Base-by-base conservation (phyloP, 1,140 invertebrate species). In the Phymorhynchus buccinoides region DNA sequence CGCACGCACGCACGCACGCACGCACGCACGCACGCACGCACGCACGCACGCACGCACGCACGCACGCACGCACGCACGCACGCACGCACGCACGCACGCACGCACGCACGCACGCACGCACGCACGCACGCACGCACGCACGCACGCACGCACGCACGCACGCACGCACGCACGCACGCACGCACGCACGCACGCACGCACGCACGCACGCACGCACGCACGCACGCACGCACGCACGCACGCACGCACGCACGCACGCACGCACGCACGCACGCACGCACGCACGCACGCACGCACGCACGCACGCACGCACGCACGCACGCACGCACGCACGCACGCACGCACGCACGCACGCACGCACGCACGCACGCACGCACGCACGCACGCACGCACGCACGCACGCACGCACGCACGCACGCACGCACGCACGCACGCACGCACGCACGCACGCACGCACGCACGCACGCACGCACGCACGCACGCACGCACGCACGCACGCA, bases 301-400 rank as follows among this genome's bases (percentile, higher is more conserved):
- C 32, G 18, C 42, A 18, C 37, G 6, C 35, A 78, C 42, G 37
- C 42, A 39, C 75, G 37, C 42, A 44, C 42, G 37, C 75, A 78
- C 30, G 3, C 42, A 37, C 75, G 37, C 75, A 78, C 30, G 37
- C 37, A 78, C 75, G 44, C 41, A 56, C 30, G 35, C 37, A 73
- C 7, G 30, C 66, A 32, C 66, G 27, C 66, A 32, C 66, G 27
- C 77, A 39, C 77, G n/a, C 77, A 79, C 77, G n/a, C 77, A 79
- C 77, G 37, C 77, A 79, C 77, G 37, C 77, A 79, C 80, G 52
- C 80, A 52, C 80, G 52, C 80, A 81, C 80, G 52, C 80, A 81
- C 80, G 52, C 80, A 81, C 80, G 52, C 80, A 81, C 80, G 52
- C 48, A 81, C 48, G 52, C 48, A 56, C 48, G 32, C 48, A 37